Evolutionary conservation across 2,113 vertebrate genomes (phyloP), one percentile per base, ranked within the genome.

Genomic region (Toxotes jaculatrix): DNA sequence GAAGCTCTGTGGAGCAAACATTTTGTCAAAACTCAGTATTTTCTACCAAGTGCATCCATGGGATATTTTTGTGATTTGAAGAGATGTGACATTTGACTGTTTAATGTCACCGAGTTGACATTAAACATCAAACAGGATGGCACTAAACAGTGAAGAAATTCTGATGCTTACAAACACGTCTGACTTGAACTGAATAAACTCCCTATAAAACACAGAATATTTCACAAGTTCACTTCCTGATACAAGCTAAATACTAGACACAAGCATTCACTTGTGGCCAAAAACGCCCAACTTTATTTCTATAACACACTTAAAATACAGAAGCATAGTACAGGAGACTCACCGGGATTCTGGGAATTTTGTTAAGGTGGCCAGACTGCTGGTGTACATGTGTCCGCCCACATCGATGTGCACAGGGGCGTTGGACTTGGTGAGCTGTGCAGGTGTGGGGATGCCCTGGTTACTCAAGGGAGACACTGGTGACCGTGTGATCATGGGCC

Each of bases 351-450:
- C 98, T 0, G 98, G 97, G 90, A 97, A 99, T 95, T 99, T 99
- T 84, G 98, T 99, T 91, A 99, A 95, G 55, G 98, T 99, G 82
- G 98, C 97, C 96, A 99, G 94, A 92, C 98, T 99, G 96, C 98
- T 99, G 96, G 98, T 99, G 84, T 99, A 99, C 98, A 99, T 99
- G 95, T 99, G 98, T 82, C 98, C 98, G 79, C 98, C 98, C 92
- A 99, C 98, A 38, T 99, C 98, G 63, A 99, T 99, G 95, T 99
- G 98, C 94, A 99, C 98, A 3, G 98, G 98, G 11, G 98, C 98
- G 77, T 99, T 99, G 96, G 98, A 99, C 91, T 99, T 99, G 88
- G 98, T 99, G 96, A 99, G 97, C 87, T 99, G 98, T 81, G 98
- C 98, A 88, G 98, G 96, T 79, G 98, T 97, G 77, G 98, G 98